Evolutionary conservation across 2,888 invertebrate genomes (phyloP).

Genomic region (Amblyteles armatorius): DNA sequence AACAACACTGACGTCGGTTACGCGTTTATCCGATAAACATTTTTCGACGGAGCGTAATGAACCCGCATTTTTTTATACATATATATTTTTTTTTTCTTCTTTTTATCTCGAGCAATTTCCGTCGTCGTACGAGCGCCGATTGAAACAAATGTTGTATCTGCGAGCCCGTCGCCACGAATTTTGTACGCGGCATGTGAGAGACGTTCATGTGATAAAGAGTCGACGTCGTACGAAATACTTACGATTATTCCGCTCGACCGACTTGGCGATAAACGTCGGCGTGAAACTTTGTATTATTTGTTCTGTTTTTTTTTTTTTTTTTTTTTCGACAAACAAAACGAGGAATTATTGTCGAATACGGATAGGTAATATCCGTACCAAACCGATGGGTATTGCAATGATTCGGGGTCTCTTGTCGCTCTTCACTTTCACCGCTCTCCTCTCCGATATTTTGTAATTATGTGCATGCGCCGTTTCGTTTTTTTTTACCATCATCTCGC

Average conservation of each 20-base stretch:
- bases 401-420: conserved; percentile 39
- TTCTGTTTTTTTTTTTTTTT: no score
- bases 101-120: conserved; percentile 26
- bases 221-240: conserved; percentile 3
- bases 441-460: not conserved
- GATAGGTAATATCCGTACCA: not conserved
- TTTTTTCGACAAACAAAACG: conserved; percentile 8
- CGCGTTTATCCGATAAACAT: not conserved
- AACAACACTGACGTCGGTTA: conserved; percentile 5
- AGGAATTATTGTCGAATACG: not conserved
- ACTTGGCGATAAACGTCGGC: conserved; percentile 19
- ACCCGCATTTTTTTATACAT: conserved; percentile 24
- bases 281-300: conserved; percentile 30
- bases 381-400: conserved; percentile 31
- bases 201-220: conserved; percentile 18
- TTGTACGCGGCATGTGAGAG: not conserved
- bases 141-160: not conserved
- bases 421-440: not conserved
- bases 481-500: conserved; percentile 37
- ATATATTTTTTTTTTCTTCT: not conserved
- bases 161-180: not conserved
- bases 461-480: conserved; percentile 18
- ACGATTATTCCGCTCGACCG: conserved; percentile 41
- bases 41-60: conserved; percentile 14
- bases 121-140: conserved; percentile 38